A percentile compares a stretch with the other conserved stretches of the same genome.
phyloP scores from a whole-genome alignment of 2,113 vertebrate species.

The Syngnathus scovelli region DNA sequence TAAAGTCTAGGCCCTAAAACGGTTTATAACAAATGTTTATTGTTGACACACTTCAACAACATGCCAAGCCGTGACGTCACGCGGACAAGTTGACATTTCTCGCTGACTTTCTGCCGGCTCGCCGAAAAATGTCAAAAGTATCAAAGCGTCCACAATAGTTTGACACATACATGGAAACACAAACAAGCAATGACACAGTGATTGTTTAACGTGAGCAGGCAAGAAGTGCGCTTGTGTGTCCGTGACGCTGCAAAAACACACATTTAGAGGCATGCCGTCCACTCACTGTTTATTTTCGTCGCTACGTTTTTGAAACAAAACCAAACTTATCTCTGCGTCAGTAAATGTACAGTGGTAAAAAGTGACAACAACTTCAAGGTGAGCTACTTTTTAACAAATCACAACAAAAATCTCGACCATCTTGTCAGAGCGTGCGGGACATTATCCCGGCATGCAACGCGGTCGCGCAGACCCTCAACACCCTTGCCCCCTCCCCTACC shows the following conservation, averaged over 20 bases:
- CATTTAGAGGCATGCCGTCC: background rate
- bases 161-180: background rate
- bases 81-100: background rate
- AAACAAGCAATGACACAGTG: background rate
- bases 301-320: background rate
- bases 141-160: background rate
- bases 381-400: constrained; percentile 5
- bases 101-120: background rate
- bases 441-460: constrained; percentile 55
- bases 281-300: background rate
- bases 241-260: constrained; percentile 58
- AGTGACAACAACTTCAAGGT: background rate
- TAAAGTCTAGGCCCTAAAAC: background rate
- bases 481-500: background rate
- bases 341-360: fast-evolving
- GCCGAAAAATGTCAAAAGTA: background rate
- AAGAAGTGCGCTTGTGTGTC: constrained; percentile 16
- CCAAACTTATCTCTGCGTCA: background rate
- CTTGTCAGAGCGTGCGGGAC: constrained; percentile 51
- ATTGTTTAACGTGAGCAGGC: constrained; percentile 11
- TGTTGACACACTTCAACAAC: background rate
- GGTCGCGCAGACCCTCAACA: constrained; percentile 1
- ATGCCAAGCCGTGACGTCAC: background rate
- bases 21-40: background rate
- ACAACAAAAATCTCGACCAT: constrained; percentile 16